Base-by-base conservation (phyloP, 2,888 invertebrate species). In the Zaprionus bogoriensis region DNA sequence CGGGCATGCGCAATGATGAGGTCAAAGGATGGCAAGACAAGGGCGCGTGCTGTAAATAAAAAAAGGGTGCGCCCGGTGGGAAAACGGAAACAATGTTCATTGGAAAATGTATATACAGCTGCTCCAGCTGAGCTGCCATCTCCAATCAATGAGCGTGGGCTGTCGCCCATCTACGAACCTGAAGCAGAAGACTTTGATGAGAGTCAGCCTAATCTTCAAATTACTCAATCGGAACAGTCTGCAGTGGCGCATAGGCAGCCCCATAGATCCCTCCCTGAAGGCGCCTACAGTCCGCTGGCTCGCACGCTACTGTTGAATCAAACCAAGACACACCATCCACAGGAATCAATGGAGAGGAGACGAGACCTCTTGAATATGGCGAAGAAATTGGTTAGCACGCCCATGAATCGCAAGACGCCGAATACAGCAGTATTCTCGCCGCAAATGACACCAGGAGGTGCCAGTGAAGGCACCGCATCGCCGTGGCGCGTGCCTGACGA, bases 1-100 rank as follows among this genome's bases (percentile, higher is more conserved):
- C 93, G 92, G 91, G 91, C 91, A 55, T 84, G 91, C 80, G 91
- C 92, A 47, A 92, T 92, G 88, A 92, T 92, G 87, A 92, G 92
- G 90, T 92, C 91, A 85, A 92, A 78, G 9, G 68, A 64, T 0
- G 89, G 89, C 1, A 80, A 73, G 48, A 46, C 12, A 0, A 61
- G 61, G 12, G 19, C 66, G 3, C 85, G 86, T 28, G 42, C 59
- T 0, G 25, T 41, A 0, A 54, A 7, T 0, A 77, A 20, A 1
- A 71, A 41, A 20, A 78, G 64, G 25, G 7, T 67, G 1, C 61
- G 81, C 0, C 58, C 69, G 10, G 38, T 76, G 4, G 82, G 87
- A 3, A 73, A 59, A n/a, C 48, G 87, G 19, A 81, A 46, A 7
- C 64, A 70, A 42, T 61, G 65, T 28, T 69, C 77, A 0, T n/a